Evolutionary conservation across 2,113 vertebrate species (phyloP).

Genomic region (Brienomyrus brachyistius): DNA sequence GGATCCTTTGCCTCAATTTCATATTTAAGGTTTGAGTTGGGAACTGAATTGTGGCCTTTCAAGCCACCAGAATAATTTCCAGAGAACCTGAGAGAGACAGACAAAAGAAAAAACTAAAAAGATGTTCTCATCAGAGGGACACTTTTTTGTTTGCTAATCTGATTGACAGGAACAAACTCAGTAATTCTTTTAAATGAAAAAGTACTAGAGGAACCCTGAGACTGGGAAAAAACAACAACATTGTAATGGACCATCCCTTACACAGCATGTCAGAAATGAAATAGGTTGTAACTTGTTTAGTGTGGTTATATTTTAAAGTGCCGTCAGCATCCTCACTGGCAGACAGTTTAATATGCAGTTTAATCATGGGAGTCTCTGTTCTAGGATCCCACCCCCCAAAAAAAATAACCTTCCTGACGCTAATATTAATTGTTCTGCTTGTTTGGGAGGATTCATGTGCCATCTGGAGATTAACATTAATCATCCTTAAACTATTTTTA

Average conservation of each 20-base stretch:
- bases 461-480: not conserved
- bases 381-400: not conserved
- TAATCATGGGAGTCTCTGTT: not conserved
- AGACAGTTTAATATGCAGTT: not conserved
- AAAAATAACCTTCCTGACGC: not conserved
- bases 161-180: not conserved
- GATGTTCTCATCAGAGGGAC: not conserved
- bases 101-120: not conserved
- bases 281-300: not conserved
- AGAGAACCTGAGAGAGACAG: not conserved
- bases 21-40: not conserved
- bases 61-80: not conserved
- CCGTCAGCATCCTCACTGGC: not conserved
- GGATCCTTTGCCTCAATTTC: not conserved
- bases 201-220: not conserved
- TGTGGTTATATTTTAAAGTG: not conserved
- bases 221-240: not conserved
- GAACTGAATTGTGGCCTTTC: not conserved
- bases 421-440: not conserved
- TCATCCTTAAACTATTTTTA: not conserved
- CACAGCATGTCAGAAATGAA: not conserved
- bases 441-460: not conserved
- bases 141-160: not conserved
- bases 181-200: not conserved
- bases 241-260: not conserved